phyloP scores from a whole-genome alignment of 2,888 invertebrate genomes.

The Eudasyphora cyanicolor region DNA sequence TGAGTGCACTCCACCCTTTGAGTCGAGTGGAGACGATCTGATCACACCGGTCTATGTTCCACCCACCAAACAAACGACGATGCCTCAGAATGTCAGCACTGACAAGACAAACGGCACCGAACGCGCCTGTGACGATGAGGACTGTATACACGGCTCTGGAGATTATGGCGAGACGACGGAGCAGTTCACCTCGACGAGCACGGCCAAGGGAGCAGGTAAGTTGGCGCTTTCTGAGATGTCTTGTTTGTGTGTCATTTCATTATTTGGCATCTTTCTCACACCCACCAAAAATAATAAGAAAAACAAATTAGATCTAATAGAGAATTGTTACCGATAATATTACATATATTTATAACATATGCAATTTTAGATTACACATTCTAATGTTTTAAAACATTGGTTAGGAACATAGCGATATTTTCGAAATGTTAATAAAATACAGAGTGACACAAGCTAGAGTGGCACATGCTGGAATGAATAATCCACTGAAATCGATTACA shows the following conservation, averaged over 20 bases:
- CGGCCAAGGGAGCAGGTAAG: constrained; percentile 81
- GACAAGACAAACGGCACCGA: constrained; percentile 75
- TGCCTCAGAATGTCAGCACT: constrained; percentile 74
- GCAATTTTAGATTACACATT: no score
- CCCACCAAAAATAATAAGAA: constrained; percentile 46
- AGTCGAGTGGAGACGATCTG: constrained; percentile 93
- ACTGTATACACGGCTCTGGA: constrained; percentile 91
- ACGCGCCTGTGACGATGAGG: constrained; percentile 91
- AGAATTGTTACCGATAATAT: not conserved
- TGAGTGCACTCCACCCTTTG: constrained; percentile 91
- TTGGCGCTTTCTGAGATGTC: constrained; percentile 67
- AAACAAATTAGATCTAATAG: not conserved
- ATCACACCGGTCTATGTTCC: constrained; percentile 96
- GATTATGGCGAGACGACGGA: constrained; percentile 87
- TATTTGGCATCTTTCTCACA: constrained; percentile 71
- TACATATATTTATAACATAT: no score
- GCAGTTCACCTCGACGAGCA: constrained; percentile 81
- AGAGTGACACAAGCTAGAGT: no score
- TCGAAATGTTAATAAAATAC: no score
- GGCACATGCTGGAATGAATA: no score
- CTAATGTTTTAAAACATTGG: no score
- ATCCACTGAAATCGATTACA: no score
- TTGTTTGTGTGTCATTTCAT: constrained; percentile 68
- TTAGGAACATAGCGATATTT: no score
- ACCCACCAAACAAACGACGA: constrained; percentile 87